Base-by-base conservation (phyloP, 2,113 vertebrate genomes). In the Brienomyrus longianalis region DNA sequence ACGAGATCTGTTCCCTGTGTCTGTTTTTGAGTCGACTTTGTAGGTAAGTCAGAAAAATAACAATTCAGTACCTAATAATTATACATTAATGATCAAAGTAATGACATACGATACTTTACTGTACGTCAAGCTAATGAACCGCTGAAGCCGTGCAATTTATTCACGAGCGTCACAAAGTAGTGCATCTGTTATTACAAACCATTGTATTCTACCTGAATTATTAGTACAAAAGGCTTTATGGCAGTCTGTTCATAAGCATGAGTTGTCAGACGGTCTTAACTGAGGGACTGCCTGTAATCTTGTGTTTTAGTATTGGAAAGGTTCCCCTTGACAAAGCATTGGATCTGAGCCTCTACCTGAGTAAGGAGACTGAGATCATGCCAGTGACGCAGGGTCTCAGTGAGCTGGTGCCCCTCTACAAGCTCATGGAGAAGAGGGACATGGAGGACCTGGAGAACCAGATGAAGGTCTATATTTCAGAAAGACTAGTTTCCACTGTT, bases 391-490 rank as follows among this genome's bases (percentile, higher is more conserved):
- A 98, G 93, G 97, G 97, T 70, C 91, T 98, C 90, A 84, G 93
- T 31, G 97, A 98, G 89, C 95, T 98, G 15, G 93, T 98, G 1
- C 96, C 96, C 1, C 95, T 98, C 47, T 97, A 98, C 94, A 98
- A 97, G 70, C 95, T 98, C 90, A 96, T 98, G 95, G 97, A 98
- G 94, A 97, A 97, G 91, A 96, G 97, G 35, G 89, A 89, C 77
- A 89, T 89, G 89, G 77, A 89, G 52, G 80, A 89, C 31, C 80
- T 89, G 51, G 89, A 84, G 51, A 62, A 62, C 52, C 89, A 89
- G 89, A 84, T 89, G 89, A 89, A 89, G 83, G 83, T 90, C 45
- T 43, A 19, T 13, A 19, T 59, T 74, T 1, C 59, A n/a, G 17
- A 56, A n/a, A 43, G 70, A 15, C 21, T n/a, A 10, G 2, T 31